Evolutionary conservation across 2,113 vertebrate species (phyloP).

Genomic region (Fulmarus glacialis): DNA sequence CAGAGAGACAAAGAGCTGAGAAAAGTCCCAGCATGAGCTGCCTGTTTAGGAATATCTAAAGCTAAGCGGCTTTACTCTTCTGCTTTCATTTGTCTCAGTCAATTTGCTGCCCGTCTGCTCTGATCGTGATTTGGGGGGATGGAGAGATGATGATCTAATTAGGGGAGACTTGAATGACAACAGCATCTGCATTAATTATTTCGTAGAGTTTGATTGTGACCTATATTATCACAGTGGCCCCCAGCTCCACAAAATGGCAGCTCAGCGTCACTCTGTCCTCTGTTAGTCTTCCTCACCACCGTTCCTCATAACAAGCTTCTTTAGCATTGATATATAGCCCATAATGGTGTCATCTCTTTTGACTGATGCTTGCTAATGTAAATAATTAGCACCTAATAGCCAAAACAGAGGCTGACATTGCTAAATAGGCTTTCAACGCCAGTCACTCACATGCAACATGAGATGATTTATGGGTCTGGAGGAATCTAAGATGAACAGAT

Average conservation of each 20-base stretch:
- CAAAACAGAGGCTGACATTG: not conserved
- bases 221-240: not conserved
- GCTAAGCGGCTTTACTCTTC: not conserved
- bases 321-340: not conserved
- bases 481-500: not conserved
- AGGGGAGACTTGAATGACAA: not conserved
- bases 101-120: not conserved
- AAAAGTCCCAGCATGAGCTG: not conserved
- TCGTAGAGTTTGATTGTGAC: not conserved
- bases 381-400: conserved; percentile 1
- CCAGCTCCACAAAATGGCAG: not conserved
- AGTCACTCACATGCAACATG: not conserved
- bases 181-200: not conserved
- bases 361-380: not conserved
- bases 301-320: not conserved
- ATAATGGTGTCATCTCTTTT: not conserved
- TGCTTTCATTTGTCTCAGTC: not conserved
- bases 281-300: not conserved
- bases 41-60: not conserved
- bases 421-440: not conserved
- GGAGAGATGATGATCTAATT: not conserved
- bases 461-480: conserved; percentile 8
- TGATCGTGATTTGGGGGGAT: not conserved
- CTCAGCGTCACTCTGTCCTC: not conserved
- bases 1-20: not conserved